Evolutionary conservation across 2,113 vertebrate species (phyloP), one percentile per base, ranked within the genome.

Genomic region (Psittacara wagleri): DNA sequence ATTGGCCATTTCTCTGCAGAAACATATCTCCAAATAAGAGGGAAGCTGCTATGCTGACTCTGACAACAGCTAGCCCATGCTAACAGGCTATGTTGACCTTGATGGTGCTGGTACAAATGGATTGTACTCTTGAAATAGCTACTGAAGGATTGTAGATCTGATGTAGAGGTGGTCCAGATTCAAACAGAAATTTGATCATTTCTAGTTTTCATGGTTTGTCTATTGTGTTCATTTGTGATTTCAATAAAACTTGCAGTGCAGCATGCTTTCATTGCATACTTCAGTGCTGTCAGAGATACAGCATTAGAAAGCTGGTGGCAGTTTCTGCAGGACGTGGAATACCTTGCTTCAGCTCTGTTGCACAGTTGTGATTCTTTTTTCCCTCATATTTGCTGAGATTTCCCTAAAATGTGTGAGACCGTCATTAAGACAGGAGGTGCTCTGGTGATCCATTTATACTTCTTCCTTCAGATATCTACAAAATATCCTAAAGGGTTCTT

Each of bases 241-340:
- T 52, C 46, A 69, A 6, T 39, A 76, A 46, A 76, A 41, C 0
- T 0, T 35, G 37, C 29, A 23, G 23, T 3, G 4, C 0, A 0
- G 9, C 14, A 13, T 27, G 15, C 23, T 57, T 37, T 73, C 25
- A 4, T 3, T 17, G 23, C 1, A 1, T 28, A 8, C 8, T 49
- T 72, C 14, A 28, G 19, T 4, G 1, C 15, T 19, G 19, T 13
- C 39, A 19, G 46, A 78, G 5, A 12, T 14, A 10, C 12, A 27
- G 7, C 10, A 0, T 9, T 33, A 29, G 46, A 54, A 79, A 79
- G 22, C 48, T 52, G 55, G 11, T 46, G 57, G 24, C 6, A 4
- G 3, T 37, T 91, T 86, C 28, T 48, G 27, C 57, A 54, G 51
- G 46, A 43, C 2, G 7, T 6, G 23, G 52, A 55, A 41, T 17